A percentile compares a stretch with the other conserved stretches of the same genome.
phyloP scores from a whole-genome alignment of 2,888 invertebrate species.

The Apodemia duryi region DNA sequence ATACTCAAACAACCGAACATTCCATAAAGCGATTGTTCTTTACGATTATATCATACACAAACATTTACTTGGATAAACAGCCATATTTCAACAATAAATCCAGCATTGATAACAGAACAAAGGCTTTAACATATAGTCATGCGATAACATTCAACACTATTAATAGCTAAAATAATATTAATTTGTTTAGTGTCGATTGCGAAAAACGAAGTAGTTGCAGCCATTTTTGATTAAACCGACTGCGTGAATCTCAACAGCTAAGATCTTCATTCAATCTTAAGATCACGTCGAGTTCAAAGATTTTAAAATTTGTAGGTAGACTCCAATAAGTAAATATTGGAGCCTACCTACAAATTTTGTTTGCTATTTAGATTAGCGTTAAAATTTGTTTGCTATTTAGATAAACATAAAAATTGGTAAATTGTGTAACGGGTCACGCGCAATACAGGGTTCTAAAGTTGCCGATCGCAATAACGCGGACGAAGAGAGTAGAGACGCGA shows the following conservation, averaged over 20 bases:
- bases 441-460: too few relatives aligned
- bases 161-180: neutral
- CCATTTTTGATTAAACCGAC: neutral
- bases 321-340: too few relatives aligned
- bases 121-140: conserved; percentile 17
- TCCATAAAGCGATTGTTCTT: neutral
- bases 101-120: conserved; percentile 29
- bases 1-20: neutral
- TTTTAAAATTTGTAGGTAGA: too few relatives aligned
- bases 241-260: neutral
- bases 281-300: too few relatives aligned
- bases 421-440: too few relatives aligned
- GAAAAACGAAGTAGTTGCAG: neutral
- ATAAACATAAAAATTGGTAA: too few relatives aligned
- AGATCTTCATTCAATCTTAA: neutral
- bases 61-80: conserved; percentile 5
- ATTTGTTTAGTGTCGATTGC: neutral
- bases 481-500: too few relatives aligned
- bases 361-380: too few relatives aligned
- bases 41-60: conserved; percentile 14
- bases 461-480: too few relatives aligned
- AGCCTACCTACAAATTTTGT: too few relatives aligned
- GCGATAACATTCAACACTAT: neutral
- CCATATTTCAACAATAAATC: conserved; percentile 22
- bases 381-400: too few relatives aligned